Conservation (phyloP, 2,888 invertebrate genomes). For the Andrena chrysosceles region DNA sequence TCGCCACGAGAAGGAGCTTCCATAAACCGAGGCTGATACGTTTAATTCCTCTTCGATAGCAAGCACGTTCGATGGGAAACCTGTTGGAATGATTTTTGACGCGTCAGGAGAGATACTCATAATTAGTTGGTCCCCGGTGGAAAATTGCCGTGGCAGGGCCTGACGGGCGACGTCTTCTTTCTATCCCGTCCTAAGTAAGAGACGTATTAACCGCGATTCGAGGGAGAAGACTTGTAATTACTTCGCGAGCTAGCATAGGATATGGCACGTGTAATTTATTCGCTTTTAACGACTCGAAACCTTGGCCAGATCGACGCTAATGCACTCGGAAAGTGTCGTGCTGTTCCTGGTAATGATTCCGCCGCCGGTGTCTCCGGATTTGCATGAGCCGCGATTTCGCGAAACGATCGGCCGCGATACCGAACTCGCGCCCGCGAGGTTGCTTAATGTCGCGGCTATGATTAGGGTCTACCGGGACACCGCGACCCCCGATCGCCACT, state of each 20-base stretch:
- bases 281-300: conserved; percentile 41
- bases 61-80: conserved; percentile 5
- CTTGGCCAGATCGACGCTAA: conserved; percentile 34
- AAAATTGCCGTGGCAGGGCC: not conserved
- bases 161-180: conserved; percentile 13
- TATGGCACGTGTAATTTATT: conserved; percentile 50
- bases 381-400: conserved; percentile 12
- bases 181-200: not conserved
- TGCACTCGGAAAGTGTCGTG: conserved; percentile 25
- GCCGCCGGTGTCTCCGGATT: conserved; percentile 32
- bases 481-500: not conserved
- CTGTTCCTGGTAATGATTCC: conserved; percentile 25
- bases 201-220: conserved; percentile 19
- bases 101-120: not conserved
- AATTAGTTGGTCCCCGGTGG: not conserved
- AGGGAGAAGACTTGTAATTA: conserved; percentile 28
- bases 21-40: not conserved
- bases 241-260: conserved; percentile 16
- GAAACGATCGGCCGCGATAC: not conserved
- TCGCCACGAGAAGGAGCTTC: not conserved
- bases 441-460: conserved; percentile 8
- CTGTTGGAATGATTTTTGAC: conserved; percentile 27
- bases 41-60: conserved; percentile 8
- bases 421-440: conserved; percentile 1
- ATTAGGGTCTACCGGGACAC: not conserved